A percentile compares a stretch with the other conserved stretches of the same genome.
Conservation (phyloP, 2,797 vertebrate species). For the Pteronotus mesoamericanus region DNA sequence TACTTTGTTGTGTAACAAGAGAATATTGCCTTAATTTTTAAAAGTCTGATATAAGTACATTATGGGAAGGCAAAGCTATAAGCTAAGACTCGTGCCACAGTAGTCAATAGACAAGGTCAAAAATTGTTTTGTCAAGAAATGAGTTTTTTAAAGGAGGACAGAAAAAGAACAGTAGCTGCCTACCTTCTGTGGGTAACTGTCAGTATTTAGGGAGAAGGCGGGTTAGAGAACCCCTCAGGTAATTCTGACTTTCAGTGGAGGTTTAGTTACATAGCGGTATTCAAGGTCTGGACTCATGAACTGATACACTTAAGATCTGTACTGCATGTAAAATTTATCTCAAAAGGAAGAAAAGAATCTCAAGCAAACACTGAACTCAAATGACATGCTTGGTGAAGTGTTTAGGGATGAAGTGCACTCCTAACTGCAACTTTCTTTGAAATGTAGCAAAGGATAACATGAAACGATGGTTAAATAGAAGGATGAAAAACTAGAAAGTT, state of each 20-base stretch:
- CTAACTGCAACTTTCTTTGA: background rate
- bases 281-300: background rate
- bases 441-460: background rate
- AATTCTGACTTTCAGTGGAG: background rate
- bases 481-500: background rate
- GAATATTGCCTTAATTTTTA: conserved; percentile 24
- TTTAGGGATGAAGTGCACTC: background rate
- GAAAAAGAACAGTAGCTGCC: background rate
- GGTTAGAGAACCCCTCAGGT: background rate
- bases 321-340: background rate
- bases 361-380: background rate
- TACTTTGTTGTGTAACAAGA: background rate
- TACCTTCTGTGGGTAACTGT: background rate
- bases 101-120: conserved; percentile 7
- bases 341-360: background rate
- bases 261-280: background rate
- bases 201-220: background rate
- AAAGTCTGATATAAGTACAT: background rate
- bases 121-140: background rate
- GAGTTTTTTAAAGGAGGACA: background rate
- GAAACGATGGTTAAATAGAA: background rate
- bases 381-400: background rate
- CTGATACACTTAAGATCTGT: background rate
- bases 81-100: background rate
- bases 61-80: background rate